Evolutionary conservation across 2,113 vertebrate genomes (phyloP), one percentile per base, ranked within the genome.

Genomic region (Erythrolamprus reginae): DNA sequence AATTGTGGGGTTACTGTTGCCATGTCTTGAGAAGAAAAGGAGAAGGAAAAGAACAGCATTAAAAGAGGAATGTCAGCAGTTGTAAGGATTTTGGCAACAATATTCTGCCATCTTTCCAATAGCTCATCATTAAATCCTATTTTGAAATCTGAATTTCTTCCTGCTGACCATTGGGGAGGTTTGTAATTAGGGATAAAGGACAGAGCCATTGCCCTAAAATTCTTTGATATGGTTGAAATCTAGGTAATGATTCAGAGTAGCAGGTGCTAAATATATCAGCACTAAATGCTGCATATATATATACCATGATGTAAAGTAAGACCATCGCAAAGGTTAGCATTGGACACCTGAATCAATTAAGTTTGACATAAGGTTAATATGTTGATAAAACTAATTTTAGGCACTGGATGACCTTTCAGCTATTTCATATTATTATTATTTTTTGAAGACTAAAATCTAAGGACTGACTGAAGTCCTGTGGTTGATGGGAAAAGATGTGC

Each of bases 221-320:
- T 97, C 95, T 95, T 97, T 96, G 97, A 96, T 96, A 97, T 97
- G 97, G 97, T 97, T 97, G 95, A 97, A 97, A 97, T 96, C 96
- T 98, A 97, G 97, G 95, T 97, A 94, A 96, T 93, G 97, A 88
- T 83, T 91, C 90, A 97, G 96, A 97, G 97, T 97, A 97, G 97
- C 97, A 97, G 97, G 97, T 98, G 97, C 97, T 97, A 97, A 97
- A 96, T 97, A 97, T 97, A 97, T 97, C 97, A 97, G 97, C 97
- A 97, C 97, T 97, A 97, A 97, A 97, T 97, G 97, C 97, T 97
- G 97, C n/a, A n/a, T 97, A 97, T 97, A 97, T 97, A 97, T 97
- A 97, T 77, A 77, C 97, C 97, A 97, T 96, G 97, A 97, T 95
- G 92, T 97, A 97, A 94, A 96, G 97, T 96, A 97, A 97, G 96